Base-by-base conservation (phyloP, 92 coral and sea anemone genomes). In the Palythoa grandis region DNA sequence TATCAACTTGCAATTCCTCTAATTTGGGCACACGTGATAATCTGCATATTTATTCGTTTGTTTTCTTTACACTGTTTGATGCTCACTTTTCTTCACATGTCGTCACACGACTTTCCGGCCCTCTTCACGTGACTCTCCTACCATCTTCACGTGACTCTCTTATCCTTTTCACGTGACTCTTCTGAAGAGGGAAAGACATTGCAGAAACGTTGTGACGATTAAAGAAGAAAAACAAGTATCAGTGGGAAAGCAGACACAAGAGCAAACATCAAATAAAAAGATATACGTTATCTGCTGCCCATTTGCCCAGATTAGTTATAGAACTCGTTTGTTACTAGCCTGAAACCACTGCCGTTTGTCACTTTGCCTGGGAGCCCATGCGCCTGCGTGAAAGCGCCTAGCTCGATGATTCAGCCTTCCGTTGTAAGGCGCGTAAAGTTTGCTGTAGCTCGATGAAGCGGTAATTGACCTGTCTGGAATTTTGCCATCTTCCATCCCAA, bases 271-370 rank as follows among this genome's bases (percentile, higher is more conserved):
- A 65, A 19, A 70, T 4, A 70, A 35, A 7, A 70, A 16, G 24
- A 13, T 10, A 70, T 70, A 13, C 22, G 7, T n/a, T 20, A 66
- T 22, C 17, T 66, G 17, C 19, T 66, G 35, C 35, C 19, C 35
- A 20, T 19, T 66, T 66, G 17, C 35, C 35, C 35, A 70, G 19
- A 3, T 12, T 4, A 16, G 6, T 61, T 17, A 1, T 15, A 16
- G 20, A 19, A 63, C 10, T 7, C 13, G 11, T n/a, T 19, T 63
- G 19, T 15, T 40, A 16, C 77, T 29, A 9, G 39, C 77, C 53
- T 72, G 56, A 40, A 72, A 72, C 77, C 77, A 72, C 77, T 72
- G 77, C 16, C 50, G 50, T 17, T 72, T 19, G 77, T 72, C 39
- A 72, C 39, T 72, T 11, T 72, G 25, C 19, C 39, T 72, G 56